Conservation (phyloP, 2,113 vertebrate species). For the Indicator indicator region DNA sequence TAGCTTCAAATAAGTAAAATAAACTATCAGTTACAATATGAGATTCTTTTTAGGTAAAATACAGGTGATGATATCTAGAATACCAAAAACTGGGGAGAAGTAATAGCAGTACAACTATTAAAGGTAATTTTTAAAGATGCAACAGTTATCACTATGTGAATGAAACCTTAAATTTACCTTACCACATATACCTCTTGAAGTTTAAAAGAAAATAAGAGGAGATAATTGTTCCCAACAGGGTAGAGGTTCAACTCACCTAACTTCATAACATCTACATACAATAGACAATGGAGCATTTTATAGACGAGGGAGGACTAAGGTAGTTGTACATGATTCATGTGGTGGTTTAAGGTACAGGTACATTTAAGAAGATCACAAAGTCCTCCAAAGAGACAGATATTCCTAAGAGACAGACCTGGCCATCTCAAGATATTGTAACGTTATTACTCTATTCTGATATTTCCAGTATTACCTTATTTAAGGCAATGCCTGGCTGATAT, state of each 20-base stretch:
- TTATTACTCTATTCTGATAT: too few species aligned
- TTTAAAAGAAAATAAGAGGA: neutral
- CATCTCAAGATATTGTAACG: too few species aligned
- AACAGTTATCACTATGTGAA: neutral
- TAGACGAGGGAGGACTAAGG: rapidly evolving
- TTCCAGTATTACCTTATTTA: too few species aligned
- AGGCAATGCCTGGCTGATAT: too few species aligned
- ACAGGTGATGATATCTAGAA: neutral
- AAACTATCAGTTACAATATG: neutral
- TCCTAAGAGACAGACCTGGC: too few species aligned
- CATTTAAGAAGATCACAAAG: too few species aligned
- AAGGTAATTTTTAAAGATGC: neutral
- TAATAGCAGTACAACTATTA: neutral
- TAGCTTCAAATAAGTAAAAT: neutral
- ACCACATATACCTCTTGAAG: neutral
- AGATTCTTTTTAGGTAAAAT: neutral
- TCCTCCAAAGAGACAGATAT: too few species aligned
- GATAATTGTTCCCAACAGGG: too few species aligned
- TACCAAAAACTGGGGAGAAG: neutral
- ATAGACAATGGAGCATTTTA: neutral
- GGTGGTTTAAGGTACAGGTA: too few species aligned
- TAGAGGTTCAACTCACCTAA: neutral
- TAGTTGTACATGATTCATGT: neutral
- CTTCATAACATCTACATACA: neutral
- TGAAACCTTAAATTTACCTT: neutral